Conservation (phyloP, 1,140 invertebrate species). For the Odontomachus brunneus region DNA sequence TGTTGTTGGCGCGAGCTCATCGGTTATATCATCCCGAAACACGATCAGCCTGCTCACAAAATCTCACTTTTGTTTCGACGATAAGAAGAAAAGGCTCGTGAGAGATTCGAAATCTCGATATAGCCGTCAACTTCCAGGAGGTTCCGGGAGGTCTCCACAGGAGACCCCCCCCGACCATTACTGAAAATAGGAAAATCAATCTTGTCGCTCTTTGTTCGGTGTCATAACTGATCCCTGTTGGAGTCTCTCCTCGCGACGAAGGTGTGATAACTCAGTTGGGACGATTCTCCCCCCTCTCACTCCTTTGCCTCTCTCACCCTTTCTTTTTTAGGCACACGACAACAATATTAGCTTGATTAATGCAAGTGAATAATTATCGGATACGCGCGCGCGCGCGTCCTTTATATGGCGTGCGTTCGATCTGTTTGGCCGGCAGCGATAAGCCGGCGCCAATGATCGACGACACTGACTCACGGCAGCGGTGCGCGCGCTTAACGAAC, state of each 20-base stretch:
- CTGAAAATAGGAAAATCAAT: conserved; percentile 49
- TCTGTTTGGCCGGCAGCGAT: too few species aligned
- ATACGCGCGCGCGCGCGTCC: too few species aligned
- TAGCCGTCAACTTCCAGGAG: conserved; percentile 14
- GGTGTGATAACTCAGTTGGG: conserved; percentile 30
- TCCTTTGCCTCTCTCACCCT: neutral
- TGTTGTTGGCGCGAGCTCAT: conserved; percentile 18
- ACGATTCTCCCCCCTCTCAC: neutral
- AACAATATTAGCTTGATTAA: too few species aligned
- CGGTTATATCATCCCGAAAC: conserved; percentile 37
- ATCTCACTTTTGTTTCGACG: conserved; percentile 40
- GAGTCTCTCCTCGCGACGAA: conserved; percentile 39
- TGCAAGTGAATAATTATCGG: too few species aligned
- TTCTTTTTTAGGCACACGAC: neutral
- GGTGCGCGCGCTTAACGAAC: too few species aligned
- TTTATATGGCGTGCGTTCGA: too few species aligned
- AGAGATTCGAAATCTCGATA: conserved; percentile 36
- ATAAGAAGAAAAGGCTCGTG: conserved; percentile 31
- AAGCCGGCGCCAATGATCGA: too few species aligned
- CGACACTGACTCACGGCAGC: too few species aligned
- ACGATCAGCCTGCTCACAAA: conserved; percentile 8
- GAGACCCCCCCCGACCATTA: conserved; percentile 13
- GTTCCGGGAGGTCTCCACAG: conserved; percentile 37
- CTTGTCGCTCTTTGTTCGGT: conserved; percentile 34
- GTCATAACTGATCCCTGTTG: conserved; percentile 28